These are phyloP conservation scores for Pyxicephalus adspersus DNA, from an alignment of 2,113 vertebrate species.

Conservation along the genomic window DNA sequence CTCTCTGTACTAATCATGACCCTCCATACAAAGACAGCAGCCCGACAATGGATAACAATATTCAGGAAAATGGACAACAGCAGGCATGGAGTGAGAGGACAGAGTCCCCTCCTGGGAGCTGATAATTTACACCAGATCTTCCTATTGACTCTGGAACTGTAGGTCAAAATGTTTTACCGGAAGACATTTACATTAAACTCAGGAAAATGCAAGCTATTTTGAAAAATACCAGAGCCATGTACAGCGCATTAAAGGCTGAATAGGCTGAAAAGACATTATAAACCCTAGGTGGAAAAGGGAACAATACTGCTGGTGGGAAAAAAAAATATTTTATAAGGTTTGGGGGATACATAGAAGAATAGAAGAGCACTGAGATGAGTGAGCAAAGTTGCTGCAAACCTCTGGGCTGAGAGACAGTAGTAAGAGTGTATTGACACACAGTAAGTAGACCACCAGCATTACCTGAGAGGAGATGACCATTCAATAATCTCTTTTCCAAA, in stretches of 20 bases:
- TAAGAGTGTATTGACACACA: not conserved
- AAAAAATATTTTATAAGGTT: not conserved
- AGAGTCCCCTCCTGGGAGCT: conserved; percentile 37
- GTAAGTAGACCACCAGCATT: conserved; percentile 12
- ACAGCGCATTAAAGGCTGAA: not conserved
- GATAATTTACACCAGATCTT: not conserved
- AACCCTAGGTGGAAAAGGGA: not conserved
- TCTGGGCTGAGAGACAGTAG: not conserved
- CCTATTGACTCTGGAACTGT: no score
- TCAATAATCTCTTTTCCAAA: not conserved
- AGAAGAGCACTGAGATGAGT: not conserved
- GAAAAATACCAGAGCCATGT: not conserved
- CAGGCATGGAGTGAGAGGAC: conserved; percentile 11
- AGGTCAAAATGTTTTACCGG: not conserved
- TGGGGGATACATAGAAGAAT: not conserved
- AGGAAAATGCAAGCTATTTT: not conserved
- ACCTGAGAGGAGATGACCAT: not conserved
- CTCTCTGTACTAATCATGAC: conserved; percentile 37
- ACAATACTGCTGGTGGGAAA: not conserved
- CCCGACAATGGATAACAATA: not conserved
- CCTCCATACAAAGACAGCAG: conserved; percentile 33
- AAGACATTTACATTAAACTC: conserved; percentile 7
- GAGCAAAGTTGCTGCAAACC: not conserved
- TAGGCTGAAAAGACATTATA: not conserved
- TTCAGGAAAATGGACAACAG: not conserved